These are phyloP conservation scores for Scaptomyza tumidula DNA, from an alignment of 2,888 invertebrate species.

Conservation along the genomic window DNA sequence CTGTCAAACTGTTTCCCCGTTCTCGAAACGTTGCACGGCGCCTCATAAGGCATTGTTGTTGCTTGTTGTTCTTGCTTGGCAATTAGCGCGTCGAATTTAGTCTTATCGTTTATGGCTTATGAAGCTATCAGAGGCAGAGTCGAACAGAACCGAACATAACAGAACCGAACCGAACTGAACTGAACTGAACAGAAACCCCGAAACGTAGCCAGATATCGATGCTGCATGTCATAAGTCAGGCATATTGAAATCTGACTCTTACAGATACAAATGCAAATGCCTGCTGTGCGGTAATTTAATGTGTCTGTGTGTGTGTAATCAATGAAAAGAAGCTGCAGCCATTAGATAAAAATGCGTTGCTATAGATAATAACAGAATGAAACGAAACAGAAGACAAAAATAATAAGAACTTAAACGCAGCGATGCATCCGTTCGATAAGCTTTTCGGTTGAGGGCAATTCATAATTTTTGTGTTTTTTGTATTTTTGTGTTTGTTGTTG, in stretches of 20 bases:
- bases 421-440: slow-evolving; percentile 71
- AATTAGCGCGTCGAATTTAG: slow-evolving; percentile 63
- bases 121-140: slow-evolving; percentile 63
- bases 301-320: slow-evolving; percentile 43
- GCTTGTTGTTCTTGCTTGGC: slow-evolving; percentile 26
- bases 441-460: slow-evolving; percentile 61
- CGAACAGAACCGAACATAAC: neutral
- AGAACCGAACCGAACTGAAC: neutral
- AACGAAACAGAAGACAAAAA: neutral
- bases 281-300: slow-evolving; percentile 38
- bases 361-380: slow-evolving; percentile 62
- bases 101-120: slow-evolving; percentile 68
- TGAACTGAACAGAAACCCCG: neutral
- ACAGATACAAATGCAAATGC: slow-evolving; percentile 27
- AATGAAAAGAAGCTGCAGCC: slow-evolving; percentile 68
- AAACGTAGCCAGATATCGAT: slow-evolving; percentile 28
- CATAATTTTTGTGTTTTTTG: slow-evolving; percentile 62
- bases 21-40: slow-evolving; percentile 34
- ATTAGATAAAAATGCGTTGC: slow-evolving; percentile 70
- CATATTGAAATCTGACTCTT: slow-evolving; percentile 64
- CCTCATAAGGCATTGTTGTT: slow-evolving; percentile 23
- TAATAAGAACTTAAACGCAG: slow-evolving; percentile 52
- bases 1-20: slow-evolving; percentile 30
- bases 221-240: slow-evolving; percentile 71
- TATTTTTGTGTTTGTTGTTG: too few relatives aligned